phyloP scores from a whole-genome alignment of 2,888 invertebrate genomes.

The Chrysotoxum bicinctum region DNA sequence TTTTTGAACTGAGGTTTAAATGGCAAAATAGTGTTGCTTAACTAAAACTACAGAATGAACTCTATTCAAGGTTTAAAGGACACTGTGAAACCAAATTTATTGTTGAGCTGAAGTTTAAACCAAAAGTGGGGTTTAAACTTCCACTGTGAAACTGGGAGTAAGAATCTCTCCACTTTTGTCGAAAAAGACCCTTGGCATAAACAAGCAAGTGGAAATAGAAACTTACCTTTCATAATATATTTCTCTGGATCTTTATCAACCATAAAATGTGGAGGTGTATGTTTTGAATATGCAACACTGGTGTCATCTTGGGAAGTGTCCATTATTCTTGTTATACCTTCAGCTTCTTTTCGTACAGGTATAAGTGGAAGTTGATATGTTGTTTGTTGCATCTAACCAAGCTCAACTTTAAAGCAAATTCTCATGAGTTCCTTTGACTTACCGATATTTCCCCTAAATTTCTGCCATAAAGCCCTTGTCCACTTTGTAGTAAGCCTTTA shows the following conservation, averaged over 20 bases:
- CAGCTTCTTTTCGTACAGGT: conserved; percentile 86
- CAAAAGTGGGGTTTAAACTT: too few relatives aligned
- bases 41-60: too few relatives aligned
- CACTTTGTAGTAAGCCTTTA: conserved; percentile 77
- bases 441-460: conserved; percentile 78
- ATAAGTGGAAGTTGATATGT: conserved; percentile 87
- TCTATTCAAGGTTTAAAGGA: too few relatives aligned
- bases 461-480: conserved; percentile 76
- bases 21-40: too few relatives aligned
- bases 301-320: conserved; percentile 84
- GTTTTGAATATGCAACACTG: conserved; percentile 76
- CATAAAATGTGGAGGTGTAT: conserved; percentile 79
- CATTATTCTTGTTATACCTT: conserved; percentile 84
- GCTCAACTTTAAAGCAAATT: background rate
- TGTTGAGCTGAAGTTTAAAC: too few relatives aligned
- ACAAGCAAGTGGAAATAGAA: background rate
- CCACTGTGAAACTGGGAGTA: too few relatives aligned
- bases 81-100: too few relatives aligned
- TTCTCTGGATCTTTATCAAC: conserved; percentile 78
- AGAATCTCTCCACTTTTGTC: too few relatives aligned
- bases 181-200: too few relatives aligned
- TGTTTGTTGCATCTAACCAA: conserved; percentile 85
- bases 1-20: too few relatives aligned
- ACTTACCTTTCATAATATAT: conserved; percentile 78
- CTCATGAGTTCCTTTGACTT: background rate